A percentile compares a stretch with the other conserved stretches of the same genome.
These are phyloP conservation scores for Phyllopteryx taeniolatus DNA, from an alignment of 2,113 vertebrate genomes.

Conservation along the genomic window DNA sequence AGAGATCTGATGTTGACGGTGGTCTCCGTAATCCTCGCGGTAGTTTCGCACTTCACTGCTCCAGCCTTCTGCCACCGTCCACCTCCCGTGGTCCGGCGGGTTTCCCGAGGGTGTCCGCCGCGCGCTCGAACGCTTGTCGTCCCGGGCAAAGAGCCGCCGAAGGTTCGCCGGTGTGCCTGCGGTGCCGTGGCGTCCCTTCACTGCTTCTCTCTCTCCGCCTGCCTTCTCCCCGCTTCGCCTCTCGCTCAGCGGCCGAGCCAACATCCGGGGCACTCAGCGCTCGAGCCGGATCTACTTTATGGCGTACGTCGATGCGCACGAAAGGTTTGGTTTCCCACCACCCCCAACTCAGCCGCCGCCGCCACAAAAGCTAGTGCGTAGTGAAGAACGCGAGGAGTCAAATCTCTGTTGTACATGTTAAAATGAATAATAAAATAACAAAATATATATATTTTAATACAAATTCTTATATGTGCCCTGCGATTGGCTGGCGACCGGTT, in stretches of 20 bases:
- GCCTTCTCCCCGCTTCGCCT: slow-evolving; percentile 73
- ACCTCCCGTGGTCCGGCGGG: slow-evolving; percentile 52
- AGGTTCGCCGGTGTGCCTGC: slow-evolving; percentile 67
- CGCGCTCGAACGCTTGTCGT: slow-evolving; percentile 51
- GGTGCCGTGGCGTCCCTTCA: slow-evolving; percentile 67
- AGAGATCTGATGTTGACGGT: slow-evolving; percentile 59
- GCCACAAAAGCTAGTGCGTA: slow-evolving; percentile 69
- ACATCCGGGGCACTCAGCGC: slow-evolving; percentile 75
- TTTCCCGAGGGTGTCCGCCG: slow-evolving; percentile 46
- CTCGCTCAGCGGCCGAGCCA: slow-evolving; percentile 73
- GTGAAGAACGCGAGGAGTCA: not conserved
- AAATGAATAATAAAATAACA: not conserved
- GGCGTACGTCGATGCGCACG: slow-evolving; percentile 51
- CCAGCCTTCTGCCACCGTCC: slow-evolving; percentile 52
- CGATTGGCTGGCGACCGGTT: no score
- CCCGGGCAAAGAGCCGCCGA: slow-evolving; percentile 58
- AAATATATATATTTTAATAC: no score
- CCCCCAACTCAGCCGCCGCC: slow-evolving; percentile 19
- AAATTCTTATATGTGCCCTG: not conserved
- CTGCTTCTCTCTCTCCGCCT: slow-evolving; percentile 61
- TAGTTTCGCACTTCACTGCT: slow-evolving; percentile 65
- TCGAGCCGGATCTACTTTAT: slow-evolving; percentile 77
- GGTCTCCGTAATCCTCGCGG: slow-evolving; percentile 69
- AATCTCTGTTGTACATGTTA: not conserved
- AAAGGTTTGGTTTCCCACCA: slow-evolving; percentile 13